Evolutionary conservation across 2,113 vertebrate genomes (phyloP).

Genomic region (Hiodon tergisus): DNA sequence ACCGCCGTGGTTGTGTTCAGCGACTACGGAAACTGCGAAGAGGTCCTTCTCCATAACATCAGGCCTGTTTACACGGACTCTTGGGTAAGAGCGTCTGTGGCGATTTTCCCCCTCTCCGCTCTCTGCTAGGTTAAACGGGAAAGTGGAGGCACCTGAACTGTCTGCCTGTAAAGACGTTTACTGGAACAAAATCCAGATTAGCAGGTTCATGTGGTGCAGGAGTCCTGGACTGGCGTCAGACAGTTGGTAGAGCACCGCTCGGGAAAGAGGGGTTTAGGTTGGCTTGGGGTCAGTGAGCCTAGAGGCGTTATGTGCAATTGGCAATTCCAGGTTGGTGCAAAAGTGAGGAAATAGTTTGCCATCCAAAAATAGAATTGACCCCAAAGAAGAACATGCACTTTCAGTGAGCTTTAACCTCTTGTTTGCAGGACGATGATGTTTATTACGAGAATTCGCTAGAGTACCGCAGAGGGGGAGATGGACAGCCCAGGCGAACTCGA

Average conservation of each 20-base stretch:
- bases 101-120: too few species aligned
- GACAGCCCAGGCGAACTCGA: slow-evolving; percentile 80
- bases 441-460: slow-evolving; percentile 88
- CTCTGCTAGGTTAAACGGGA: not conserved
- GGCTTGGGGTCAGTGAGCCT: too few species aligned
- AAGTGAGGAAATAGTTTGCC: not conserved
- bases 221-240: too few species aligned
- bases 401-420: slow-evolving; percentile 38
- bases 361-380: not conserved
- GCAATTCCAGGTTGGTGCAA: too few species aligned
- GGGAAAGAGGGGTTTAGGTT: too few species aligned
- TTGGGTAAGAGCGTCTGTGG: slow-evolving; percentile 67
- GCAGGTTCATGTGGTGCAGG: too few species aligned
- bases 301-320: too few species aligned
- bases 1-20: slow-evolving; percentile 95
- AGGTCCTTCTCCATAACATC: slow-evolving; percentile 93
- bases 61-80: slow-evolving; percentile 76
- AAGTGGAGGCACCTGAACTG: not conserved
- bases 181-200: too few species aligned
- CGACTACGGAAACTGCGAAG: slow-evolving; percentile 97
- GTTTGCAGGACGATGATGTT: slow-evolving; percentile 77
- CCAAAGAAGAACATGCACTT: not conserved
- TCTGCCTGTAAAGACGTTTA: not conserved
- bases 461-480: slow-evolving; percentile 89
- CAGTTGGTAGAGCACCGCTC: too few species aligned